Percentiles rank a stretch among this genome's conserved stretches.
phyloP scores from a whole-genome alignment of 2,888 invertebrate species.

The Cheiracanthium punctorium region DNA sequence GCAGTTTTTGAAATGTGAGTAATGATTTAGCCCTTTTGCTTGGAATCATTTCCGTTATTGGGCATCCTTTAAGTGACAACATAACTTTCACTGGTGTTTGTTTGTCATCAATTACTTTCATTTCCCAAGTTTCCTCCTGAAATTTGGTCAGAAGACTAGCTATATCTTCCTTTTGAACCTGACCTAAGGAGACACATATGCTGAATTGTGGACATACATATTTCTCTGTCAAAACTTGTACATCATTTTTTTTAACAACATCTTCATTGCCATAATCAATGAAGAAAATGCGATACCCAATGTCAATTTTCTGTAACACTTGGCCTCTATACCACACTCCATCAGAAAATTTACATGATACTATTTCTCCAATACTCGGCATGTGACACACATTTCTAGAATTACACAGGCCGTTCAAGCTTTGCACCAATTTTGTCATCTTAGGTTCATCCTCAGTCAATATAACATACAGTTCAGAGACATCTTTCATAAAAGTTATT shows the following conservation, averaged over 20 bases:
- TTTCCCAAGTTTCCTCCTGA: conserved; percentile 20
- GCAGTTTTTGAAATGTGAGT: conserved; percentile 14
- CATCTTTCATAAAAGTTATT: conserved; percentile 13
- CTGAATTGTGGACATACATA: conserved; percentile 11
- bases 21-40: background rate
- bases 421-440: background rate
- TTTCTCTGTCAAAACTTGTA: conserved; percentile 30
- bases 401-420: conserved; percentile 27
- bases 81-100: conserved; percentile 18
- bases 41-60: conserved; percentile 4
- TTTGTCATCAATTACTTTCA: conserved; percentile 13
- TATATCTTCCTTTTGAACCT: conserved; percentile 37
- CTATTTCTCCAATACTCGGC: conserved; percentile 37
- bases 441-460: background rate
- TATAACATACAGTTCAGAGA: conserved; percentile 35
- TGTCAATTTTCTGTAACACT: background rate
- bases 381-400: background rate
- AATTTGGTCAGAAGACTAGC: conserved; percentile 1
- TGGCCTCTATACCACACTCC: conserved; percentile 47
- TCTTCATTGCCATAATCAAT: conserved; percentile 52
- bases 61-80: conserved; percentile 9
- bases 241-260: conserved; percentile 7
- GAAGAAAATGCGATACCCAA: conserved; percentile 32
- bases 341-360: conserved; percentile 50
- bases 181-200: conserved; percentile 29